Conservation (phyloP, 1,140 invertebrate genomes). For the Eriocheir sinensis region DNA sequence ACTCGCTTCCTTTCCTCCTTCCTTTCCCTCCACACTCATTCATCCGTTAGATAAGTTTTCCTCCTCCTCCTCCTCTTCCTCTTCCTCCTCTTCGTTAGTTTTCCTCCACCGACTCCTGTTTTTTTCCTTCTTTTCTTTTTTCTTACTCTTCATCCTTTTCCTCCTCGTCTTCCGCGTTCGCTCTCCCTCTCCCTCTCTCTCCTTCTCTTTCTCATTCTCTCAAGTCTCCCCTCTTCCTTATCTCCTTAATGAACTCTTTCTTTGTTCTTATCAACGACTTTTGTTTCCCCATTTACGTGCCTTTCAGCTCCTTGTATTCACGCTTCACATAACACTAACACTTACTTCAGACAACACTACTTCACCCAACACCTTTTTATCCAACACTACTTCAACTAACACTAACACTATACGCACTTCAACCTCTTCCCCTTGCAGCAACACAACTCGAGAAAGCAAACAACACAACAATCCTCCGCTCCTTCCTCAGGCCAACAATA, state of each 20-base stretch:
- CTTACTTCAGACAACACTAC: no score
- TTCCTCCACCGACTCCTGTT: not conserved
- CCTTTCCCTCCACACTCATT: no score
- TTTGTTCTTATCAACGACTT: not conserved
- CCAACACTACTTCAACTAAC: no score
- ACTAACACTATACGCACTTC: no score
- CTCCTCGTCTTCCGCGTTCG: not conserved
- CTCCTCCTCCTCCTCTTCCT: not conserved
- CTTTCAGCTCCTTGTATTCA: not conserved
- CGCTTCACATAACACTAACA: not conserved
- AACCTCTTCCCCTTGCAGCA: no score
- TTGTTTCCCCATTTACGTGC: not conserved
- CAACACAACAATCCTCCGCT: not conserved
- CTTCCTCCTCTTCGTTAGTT: no score
- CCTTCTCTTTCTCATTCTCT: no score
- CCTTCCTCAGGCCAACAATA: not conserved
- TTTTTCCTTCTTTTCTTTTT: not conserved
- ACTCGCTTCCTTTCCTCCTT: no score
- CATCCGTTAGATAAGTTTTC: not conserved
- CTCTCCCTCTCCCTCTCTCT: not conserved
- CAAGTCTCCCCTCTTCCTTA: not conserved
- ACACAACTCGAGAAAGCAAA: no score
- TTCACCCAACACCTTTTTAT: no score
- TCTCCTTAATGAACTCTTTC: constrained; percentile 16
- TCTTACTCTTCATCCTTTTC: not conserved